Evolutionary conservation across 2,888 invertebrate genomes (phyloP).

Genomic region (Chrysodeixis includens): DNA sequence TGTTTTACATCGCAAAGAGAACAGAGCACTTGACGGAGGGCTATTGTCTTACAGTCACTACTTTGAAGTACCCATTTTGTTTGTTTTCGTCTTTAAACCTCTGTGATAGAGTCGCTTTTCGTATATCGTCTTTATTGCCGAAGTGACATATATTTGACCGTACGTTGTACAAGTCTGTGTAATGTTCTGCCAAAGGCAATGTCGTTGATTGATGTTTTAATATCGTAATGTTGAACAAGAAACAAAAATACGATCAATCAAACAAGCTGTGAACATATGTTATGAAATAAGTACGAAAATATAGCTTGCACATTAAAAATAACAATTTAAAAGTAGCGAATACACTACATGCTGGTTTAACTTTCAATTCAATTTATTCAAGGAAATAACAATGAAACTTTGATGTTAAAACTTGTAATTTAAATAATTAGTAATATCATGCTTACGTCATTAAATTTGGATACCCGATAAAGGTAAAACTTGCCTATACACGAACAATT

Average conservation of each 20-base stretch:
- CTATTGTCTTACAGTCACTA: constrained; percentile 11
- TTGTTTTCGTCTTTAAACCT: neutral
- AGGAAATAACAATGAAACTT: no score
- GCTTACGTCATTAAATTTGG: neutral
- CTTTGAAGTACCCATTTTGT: neutral
- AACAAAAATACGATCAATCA: neutral
- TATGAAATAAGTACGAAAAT: neutral
- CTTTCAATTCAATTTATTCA: no score
- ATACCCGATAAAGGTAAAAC: neutral
- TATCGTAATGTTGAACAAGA: neutral
- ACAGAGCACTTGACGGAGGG: constrained; percentile 11
- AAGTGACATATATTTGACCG: neutral
- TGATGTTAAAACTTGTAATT: no score
- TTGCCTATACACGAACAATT: neutral
- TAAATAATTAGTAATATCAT: no score
- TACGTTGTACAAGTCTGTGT: neutral
- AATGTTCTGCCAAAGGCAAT: neutral
- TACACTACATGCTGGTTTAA: no score
- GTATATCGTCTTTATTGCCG: neutral
- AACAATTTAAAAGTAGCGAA: neutral
- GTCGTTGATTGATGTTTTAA: neutral
- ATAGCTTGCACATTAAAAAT: neutral
- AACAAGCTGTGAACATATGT: neutral
- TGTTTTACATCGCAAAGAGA: constrained; percentile 24
- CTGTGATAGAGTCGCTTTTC: neutral